Evolutionary conservation across 2,888 invertebrate species (phyloP).

Genomic region (Sinotaia quadrata): DNA sequence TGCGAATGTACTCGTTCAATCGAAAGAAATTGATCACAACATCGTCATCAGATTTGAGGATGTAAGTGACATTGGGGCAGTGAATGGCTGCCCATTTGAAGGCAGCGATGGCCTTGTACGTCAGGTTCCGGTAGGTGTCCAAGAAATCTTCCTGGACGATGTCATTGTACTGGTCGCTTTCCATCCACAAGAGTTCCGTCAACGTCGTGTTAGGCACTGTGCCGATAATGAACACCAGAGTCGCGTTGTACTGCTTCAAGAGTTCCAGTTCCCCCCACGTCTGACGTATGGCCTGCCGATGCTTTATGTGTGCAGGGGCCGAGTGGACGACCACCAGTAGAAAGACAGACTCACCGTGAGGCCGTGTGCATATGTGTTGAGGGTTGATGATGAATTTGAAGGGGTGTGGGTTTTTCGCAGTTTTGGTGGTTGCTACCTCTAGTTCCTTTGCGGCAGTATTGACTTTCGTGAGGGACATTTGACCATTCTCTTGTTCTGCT

Average conservation of each 20-base stretch:
- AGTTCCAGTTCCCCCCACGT: conserved; percentile 65
- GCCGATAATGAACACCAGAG: conserved; percentile 68
- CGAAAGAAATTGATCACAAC: conserved; percentile 74
- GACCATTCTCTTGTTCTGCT: too few species aligned
- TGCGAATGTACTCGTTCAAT: conserved; percentile 47
- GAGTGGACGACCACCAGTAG: conserved; percentile 68
- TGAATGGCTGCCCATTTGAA: conserved; percentile 71
- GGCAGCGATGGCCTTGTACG: conserved; percentile 73
- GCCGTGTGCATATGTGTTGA: too few species aligned
- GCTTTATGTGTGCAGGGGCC: conserved; percentile 64
- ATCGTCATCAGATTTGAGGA: conserved; percentile 74
- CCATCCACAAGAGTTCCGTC: conserved; percentile 58
- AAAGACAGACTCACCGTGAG: too few species aligned
- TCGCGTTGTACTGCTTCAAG: conserved; percentile 48
- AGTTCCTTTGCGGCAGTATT: too few species aligned
- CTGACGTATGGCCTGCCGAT: conserved; percentile 63
- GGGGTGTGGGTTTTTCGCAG: too few species aligned
- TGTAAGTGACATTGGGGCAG: conserved; percentile 67
- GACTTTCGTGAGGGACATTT: too few species aligned
- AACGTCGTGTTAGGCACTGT: conserved; percentile 42
- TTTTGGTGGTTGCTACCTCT: too few species aligned
- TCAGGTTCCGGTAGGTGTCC: conserved; percentile 73
- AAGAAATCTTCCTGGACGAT: conserved; percentile 70
- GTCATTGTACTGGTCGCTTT: conserved; percentile 64
- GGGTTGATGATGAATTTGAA: too few species aligned